A percentile compares a stretch with the other conserved stretches of the same genome.
phyloP scores from a whole-genome alignment of 2,888 invertebrate species.

The Euclidia mi region DNA sequence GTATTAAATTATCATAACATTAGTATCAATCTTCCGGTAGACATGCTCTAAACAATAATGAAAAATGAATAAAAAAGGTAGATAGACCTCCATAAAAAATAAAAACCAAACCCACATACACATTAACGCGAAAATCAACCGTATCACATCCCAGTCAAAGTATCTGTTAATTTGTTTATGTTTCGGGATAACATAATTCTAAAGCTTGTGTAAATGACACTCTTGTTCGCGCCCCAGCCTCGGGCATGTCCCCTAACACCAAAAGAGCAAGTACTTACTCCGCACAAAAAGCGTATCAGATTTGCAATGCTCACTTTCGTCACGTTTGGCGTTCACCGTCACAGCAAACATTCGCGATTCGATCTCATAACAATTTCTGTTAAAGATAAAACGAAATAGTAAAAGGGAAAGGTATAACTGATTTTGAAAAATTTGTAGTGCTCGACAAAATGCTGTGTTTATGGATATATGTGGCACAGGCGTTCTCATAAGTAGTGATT shows the following conservation, averaged over 20 bases:
- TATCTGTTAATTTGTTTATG: background rate
- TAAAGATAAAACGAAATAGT: conserved; percentile 42
- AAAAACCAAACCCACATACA: too few species aligned
- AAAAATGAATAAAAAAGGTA: too few species aligned
- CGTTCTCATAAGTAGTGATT: too few species aligned
- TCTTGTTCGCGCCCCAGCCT: background rate
- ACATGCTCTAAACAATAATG: too few species aligned
- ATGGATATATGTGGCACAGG: too few species aligned
- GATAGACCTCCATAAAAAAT: too few species aligned
- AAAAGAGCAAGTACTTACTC: conserved; percentile 11
- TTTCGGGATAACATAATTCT: conserved; percentile 12
- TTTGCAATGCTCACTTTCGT: conserved; percentile 48
- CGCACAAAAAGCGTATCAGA: conserved; percentile 43
- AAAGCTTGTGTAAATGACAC: conserved; percentile 10
- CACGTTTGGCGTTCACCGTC: conserved; percentile 26
- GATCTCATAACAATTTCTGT: conserved; percentile 36
- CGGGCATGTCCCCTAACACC: background rate
- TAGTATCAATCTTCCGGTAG: too few species aligned
- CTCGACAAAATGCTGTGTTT: too few species aligned
- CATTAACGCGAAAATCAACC: too few species aligned
- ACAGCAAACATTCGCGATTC: conserved; percentile 48
- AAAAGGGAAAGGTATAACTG: conserved; percentile 36
- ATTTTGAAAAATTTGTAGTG: conserved; percentile 20
- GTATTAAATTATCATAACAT: too few species aligned
- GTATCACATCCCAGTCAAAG: too few species aligned